Conservation (phyloP, 2,113 vertebrate species). For the Seriola dumerili region DNA sequence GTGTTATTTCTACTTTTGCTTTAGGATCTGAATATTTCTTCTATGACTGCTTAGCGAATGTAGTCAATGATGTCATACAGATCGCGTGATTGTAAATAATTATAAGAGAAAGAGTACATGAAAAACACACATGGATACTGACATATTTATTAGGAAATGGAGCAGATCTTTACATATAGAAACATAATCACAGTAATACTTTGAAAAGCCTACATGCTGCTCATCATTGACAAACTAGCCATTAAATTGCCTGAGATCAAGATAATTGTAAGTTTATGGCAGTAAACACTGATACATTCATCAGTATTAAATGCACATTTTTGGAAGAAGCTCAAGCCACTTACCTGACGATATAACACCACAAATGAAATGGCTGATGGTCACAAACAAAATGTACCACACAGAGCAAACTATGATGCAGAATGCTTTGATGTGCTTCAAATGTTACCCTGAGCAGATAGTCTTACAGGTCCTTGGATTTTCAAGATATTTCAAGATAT, state of each 20-base stretch:
- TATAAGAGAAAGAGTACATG: not conserved
- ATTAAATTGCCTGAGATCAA: constrained; percentile 68
- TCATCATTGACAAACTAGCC: constrained; percentile 66
- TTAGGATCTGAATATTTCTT: too few relatives aligned
- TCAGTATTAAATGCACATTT: constrained; percentile 76
- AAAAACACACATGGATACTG: constrained; percentile 45
- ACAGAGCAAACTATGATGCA: constrained; percentile 36
- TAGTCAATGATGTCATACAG: not conserved
- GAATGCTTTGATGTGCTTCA: constrained; percentile 50
- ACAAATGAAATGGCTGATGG: constrained; percentile 61
- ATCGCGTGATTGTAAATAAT: not conserved
- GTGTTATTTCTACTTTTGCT: too few relatives aligned
- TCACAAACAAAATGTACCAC: constrained; percentile 53
- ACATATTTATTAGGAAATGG: constrained; percentile 80
- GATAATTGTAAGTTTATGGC: constrained; percentile 68
- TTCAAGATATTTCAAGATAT: constrained; percentile 21
- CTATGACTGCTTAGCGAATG: too few relatives aligned
- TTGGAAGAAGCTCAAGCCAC: constrained; percentile 56
- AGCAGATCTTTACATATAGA: constrained; percentile 76
- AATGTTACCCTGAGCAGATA: constrained; percentile 72
- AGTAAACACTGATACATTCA: constrained; percentile 81
- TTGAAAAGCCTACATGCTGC: constrained; percentile 79
- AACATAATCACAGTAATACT: constrained; percentile 76
- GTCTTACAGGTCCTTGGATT: constrained; percentile 27
- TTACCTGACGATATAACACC: constrained; percentile 55